Base-by-base conservation (phyloP, 2,797 vertebrate species). In the Eulemur coronatus region DNA sequence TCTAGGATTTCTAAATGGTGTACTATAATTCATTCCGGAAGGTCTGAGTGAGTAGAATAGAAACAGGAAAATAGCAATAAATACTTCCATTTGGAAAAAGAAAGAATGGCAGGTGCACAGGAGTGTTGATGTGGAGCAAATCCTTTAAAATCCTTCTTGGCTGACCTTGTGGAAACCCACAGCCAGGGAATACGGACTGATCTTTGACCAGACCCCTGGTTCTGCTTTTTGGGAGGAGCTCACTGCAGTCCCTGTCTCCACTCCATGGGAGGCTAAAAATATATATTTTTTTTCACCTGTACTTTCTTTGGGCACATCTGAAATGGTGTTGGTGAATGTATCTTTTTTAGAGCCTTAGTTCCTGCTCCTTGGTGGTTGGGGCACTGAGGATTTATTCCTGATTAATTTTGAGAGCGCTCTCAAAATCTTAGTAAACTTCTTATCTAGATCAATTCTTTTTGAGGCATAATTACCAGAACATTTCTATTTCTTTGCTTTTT, bases 401-500 rank as follows among this genome's bases (percentile, higher is more conserved):
- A 75, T 50, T 94, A 80, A 89, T 89, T 94, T 67, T 57, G 46
- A 95, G 59, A 88, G 10, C 20, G 35, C 48, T 89, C 30, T 61
- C 20, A 81, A 67, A 95, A 85, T 55, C 5, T 41, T 43, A 75
- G 35, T 63, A 67, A 90, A 26, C 20, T 65, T 96, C 59, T 93
- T 33, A 79, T 33, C 3, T 93, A 61, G 72, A 61, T 80, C 4
- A 26, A 43, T 90, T 76, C 41, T 67, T 88, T 65, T 82, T 15
- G 28, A 63, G 55, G 28, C n/a, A 50, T 63, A 87, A 80, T 57
- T 81, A n/a, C 50, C 15, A 69, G 91, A 93, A 93, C 15, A 82
- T 70, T 28, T 90, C 38, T 84, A 24, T 93, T 91, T 94, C 41
- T 90, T 75, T 67, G 55, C n/a, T 57, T 63, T 86, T 96, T 55